These are phyloP conservation scores for Aurelia coerulea DNA, from an alignment of 30 jellyfish, hydroid and myxozoan species.

Conservation along the genomic window DNA sequence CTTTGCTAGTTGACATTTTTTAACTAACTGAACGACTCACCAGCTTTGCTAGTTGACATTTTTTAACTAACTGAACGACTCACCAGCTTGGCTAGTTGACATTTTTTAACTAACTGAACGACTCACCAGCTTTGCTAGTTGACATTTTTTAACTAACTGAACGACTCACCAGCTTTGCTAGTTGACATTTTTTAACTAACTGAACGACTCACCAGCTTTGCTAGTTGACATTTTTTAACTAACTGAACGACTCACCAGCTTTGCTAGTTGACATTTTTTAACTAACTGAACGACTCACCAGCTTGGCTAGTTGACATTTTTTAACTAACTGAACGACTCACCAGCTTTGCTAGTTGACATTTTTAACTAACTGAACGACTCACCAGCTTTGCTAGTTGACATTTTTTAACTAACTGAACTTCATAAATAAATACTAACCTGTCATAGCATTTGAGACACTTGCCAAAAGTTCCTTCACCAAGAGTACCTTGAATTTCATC, in stretches of 20 bases:
- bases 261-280: too few species aligned
- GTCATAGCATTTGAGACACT: constrained; percentile 91
- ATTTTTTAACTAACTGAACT: not conserved
- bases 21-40: not conserved
- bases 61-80: not conserved
- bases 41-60: too few species aligned
- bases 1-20: too few species aligned
- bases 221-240: too few species aligned
- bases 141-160: too few species aligned
- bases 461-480: constrained; percentile 99
- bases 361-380: too few species aligned
- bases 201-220: not conserved
- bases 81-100: too few species aligned
- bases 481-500: constrained; percentile 85
- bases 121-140: too few species aligned
- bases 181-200: too few species aligned
- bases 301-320: too few species aligned
- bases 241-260: not conserved
- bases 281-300: not conserved
- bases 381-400: too few species aligned
- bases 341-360: too few species aligned
- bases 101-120: not conserved
- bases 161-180: not conserved
- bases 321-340: not conserved
- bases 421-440: constrained; percentile 41